Base-by-base conservation (phyloP, 2,888 invertebrate genomes). In the Lycophotia porphyrea region DNA sequence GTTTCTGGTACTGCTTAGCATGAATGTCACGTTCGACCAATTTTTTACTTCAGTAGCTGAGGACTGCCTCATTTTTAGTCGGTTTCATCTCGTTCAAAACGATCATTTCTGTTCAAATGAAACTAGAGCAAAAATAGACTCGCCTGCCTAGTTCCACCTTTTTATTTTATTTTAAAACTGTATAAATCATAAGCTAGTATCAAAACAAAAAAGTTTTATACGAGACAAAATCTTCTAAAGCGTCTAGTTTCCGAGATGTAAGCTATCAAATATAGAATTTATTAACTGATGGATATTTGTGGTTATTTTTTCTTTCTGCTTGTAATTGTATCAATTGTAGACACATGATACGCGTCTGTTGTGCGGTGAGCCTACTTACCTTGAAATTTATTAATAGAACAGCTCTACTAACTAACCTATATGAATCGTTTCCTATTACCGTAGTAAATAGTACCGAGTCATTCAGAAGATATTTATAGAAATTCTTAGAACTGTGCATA, bases 11-110 rank as follows among this genome's bases (percentile, higher is more conserved):
- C 61, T 65, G 36, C 36, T 86, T 80, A 65, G 31, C 61, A 81
- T 68, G 67, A 73, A 55, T 63, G 76, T 80, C 88, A 84, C 84
- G 80, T 88, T 47, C 55, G 34, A 11, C 11, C 42, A 44, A 74
- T 73, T 47, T 81, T 61, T 82, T 70, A 78, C 47, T 39, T 70
- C 39, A 63, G 39, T 36, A 27, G 36, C 24, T 27, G 15, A 47
- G 39, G n/a, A 52, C 42, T 42, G 44, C 8, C 60, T 49, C 34
- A 64, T 68, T 76, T 63, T 44, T 42, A 60, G 55, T 36, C 68
- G 34, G 61, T 58, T 74, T 52, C 49, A 52, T 61, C 65, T 69
- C 58, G n/a, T 39, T 36, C n/a, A 31, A 47, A 68, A 31, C 71
- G 1, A 82, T 65, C 60, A 47, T 24, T 55, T 67, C 36, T 18